Conservation (phyloP, 1,140 invertebrate genomes). For the Zaprionus kolodkinae region DNA sequence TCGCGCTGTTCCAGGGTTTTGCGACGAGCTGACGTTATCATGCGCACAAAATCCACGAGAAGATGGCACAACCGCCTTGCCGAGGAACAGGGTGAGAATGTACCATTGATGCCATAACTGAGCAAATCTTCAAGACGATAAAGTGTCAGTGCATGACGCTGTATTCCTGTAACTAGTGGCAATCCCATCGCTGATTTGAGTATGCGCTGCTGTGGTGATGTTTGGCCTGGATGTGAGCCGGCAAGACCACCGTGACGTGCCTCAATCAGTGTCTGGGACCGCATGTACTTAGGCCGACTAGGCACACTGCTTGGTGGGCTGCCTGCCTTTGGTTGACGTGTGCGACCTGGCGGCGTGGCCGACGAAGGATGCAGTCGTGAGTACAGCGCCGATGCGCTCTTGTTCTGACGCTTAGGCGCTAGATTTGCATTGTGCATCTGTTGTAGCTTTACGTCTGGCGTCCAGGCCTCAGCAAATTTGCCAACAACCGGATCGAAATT, state of each 20-base stretch:
- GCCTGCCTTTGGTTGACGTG: constrained; percentile 58
- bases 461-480: constrained; percentile 90
- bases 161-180: constrained; percentile 91
- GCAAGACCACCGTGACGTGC: constrained; percentile 57
- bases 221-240: constrained; percentile 33
- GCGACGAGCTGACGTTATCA: constrained; percentile 91
- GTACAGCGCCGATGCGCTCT: constrained; percentile 79
- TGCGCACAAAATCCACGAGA: constrained; percentile 91
- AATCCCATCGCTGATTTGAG: constrained; percentile 86
- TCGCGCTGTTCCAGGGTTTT: constrained; percentile 92
- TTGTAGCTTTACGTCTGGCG: constrained; percentile 75
- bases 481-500: constrained; percentile 98
- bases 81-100: constrained; percentile 85
- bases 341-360: constrained; percentile 61
- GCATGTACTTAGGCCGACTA: constrained; percentile 83
- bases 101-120: constrained; percentile 89
- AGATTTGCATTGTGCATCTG: constrained; percentile 33
- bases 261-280: constrained; percentile 86
- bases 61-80: constrained; percentile 90
- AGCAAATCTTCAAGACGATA: constrained; percentile 93
- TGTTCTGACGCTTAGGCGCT: constrained; percentile 81
- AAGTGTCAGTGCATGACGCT: constrained; percentile 91
- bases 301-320: constrained; percentile 59
- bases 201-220: constrained; percentile 66
- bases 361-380: constrained; percentile 67